A percentile compares a stretch with the other conserved stretches of the same genome.
These are phyloP conservation scores for Petrosia ficiformis DNA, from an alignment of 37 sponge, comb jelly and placozoan genomes.

Conservation along the genomic window DNA sequence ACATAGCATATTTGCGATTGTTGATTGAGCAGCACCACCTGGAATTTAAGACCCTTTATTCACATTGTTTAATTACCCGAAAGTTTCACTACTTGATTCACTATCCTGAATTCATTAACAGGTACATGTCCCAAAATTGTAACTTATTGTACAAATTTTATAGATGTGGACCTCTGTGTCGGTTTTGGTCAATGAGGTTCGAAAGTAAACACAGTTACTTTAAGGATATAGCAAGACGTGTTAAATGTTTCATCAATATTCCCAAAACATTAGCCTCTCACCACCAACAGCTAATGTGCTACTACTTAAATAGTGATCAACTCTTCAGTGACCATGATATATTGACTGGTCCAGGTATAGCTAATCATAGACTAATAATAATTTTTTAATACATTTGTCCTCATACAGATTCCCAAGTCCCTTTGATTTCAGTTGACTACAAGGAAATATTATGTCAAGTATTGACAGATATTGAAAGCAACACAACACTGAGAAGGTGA, in stretches of 20 bases:
- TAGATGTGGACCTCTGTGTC: constrained; percentile 58
- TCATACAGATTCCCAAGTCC: neutral
- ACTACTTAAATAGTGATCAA: neutral
- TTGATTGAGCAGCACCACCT: constrained; percentile 29
- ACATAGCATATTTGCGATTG: constrained; percentile 7
- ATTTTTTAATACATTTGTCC: too few species aligned
- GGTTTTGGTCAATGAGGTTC: constrained; percentile 61
- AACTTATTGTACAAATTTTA: neutral
- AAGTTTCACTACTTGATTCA: constrained; percentile 64
- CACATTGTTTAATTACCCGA: constrained; percentile 26
- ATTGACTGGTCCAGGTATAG: neutral
- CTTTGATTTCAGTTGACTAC: neutral
- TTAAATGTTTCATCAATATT: constrained; percentile 35
- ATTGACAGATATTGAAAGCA: too few species aligned
- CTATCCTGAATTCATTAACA: constrained; percentile 37
- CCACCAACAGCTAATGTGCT: constrained; percentile 28
- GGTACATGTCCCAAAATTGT: constrained; percentile 12
- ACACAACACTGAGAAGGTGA: too few species aligned
- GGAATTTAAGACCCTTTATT: constrained; percentile 38
- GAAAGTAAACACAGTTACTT: constrained; percentile 62
- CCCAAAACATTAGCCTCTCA: constrained; percentile 49
- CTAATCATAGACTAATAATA: too few species aligned
- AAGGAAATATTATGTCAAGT: too few species aligned
- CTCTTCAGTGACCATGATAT: neutral
- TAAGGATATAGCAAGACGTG: constrained; percentile 28